Evolutionary conservation across 2,797 vertebrate species (phyloP).

Genomic region (Chelmon rostratus): DNA sequence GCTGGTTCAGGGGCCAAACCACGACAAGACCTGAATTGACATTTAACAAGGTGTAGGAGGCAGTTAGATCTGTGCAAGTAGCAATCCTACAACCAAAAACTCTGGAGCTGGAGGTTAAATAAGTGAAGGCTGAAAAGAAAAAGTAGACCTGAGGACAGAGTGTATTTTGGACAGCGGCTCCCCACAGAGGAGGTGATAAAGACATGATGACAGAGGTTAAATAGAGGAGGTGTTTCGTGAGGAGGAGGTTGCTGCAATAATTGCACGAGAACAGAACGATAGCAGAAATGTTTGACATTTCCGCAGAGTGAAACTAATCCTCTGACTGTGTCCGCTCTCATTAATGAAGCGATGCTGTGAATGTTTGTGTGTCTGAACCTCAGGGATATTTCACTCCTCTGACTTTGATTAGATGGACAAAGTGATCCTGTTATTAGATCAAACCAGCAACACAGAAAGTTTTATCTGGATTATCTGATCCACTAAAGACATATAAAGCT

Average conservation of each 20-base stretch:
- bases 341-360: slow-evolving; percentile 26
- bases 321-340: slow-evolving; percentile 19
- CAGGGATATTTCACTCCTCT: slow-evolving; percentile 9
- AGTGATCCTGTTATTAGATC: background rate
- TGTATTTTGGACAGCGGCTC: slow-evolving; percentile 15
- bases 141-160: background rate
- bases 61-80: background rate
- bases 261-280: slow-evolving; percentile 36
- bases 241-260: slow-evolving; percentile 39
- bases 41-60: slow-evolving; percentile 16
- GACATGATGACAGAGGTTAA: slow-evolving; percentile 50
- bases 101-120: slow-evolving; percentile 3
- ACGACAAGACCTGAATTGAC: slow-evolving; percentile 1
- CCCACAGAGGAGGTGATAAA: slow-evolving; percentile 23
- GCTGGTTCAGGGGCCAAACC: slow-evolving; percentile 12
- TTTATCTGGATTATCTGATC: background rate
- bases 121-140: background rate
- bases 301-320: slow-evolving; percentile 54
- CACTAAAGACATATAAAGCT: background rate
- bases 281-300: slow-evolving; percentile 51
- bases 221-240: slow-evolving; percentile 40
- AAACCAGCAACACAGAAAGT: background rate
- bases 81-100: background rate
- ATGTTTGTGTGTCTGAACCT: background rate
- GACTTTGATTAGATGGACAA: no score